These are phyloP conservation scores for Lemur catta DNA, from an alignment of 2,797 vertebrate genomes.

Conservation along the genomic window DNA sequence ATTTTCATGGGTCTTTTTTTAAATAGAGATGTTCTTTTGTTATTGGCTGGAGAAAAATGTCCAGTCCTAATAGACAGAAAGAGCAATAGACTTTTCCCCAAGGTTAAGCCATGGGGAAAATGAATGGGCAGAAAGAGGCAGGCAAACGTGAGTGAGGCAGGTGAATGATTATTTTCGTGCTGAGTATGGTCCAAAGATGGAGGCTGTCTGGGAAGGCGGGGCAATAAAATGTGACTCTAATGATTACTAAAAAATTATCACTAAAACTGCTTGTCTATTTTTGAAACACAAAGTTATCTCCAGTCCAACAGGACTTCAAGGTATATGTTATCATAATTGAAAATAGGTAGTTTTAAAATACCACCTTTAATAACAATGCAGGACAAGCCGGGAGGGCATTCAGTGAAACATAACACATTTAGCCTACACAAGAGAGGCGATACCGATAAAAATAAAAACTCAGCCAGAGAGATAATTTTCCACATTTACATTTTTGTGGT, in stretches of 20 bases:
- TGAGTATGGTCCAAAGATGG: not conserved
- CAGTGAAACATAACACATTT: not conserved
- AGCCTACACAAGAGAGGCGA: not conserved
- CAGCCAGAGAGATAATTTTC: conserved; percentile 31
- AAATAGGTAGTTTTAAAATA: conserved; percentile 49
- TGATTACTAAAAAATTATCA: not conserved
- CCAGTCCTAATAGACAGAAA: not conserved
- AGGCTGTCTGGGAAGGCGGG: not conserved
- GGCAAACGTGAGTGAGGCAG: not conserved
- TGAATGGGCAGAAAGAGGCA: not conserved
- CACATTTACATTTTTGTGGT: conserved; percentile 56
- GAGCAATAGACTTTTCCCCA: not conserved
- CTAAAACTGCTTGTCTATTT: not conserved
- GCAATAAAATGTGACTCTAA: not conserved
- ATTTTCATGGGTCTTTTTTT: not conserved
- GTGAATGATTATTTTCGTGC: not conserved
- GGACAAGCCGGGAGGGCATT: not conserved
- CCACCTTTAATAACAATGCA: not conserved
- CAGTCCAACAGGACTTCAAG: not conserved
- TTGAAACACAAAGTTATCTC: conserved; percentile 32
- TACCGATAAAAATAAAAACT: conserved; percentile 13
- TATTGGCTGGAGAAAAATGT: not conserved
- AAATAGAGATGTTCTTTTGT: not conserved
- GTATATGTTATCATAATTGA: conserved; percentile 19
- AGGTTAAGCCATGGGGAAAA: not conserved